Base-by-base conservation (phyloP, 1,140 invertebrate genomes). In the Drosophila navojoa region DNA sequence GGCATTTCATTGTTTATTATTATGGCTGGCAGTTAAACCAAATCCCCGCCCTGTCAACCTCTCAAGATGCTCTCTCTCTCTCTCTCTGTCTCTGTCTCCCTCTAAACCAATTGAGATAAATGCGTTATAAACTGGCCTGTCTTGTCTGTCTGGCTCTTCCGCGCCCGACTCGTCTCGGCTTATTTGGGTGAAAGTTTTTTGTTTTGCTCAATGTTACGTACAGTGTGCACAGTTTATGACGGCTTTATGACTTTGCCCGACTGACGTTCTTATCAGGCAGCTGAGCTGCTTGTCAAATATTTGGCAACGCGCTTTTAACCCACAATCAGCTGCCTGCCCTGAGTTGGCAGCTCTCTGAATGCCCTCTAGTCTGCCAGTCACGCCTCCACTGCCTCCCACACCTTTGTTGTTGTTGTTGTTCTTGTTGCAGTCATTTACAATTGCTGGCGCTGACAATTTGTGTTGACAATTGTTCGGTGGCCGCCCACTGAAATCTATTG, bases 1-100 rank as follows among this genome's bases (percentile, higher is more conserved):
- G 81, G 84, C 76, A 79, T 86, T 87, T 75, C 79, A 82, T 87
- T 87, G 84, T 87, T 87, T 79, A 78, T 71, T 66, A 87, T 87
- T 82, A 79, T 79, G 69, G 71, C 79, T 70, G 63, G 52, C 57
- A 40, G 55, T 49, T 58, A 38, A 52, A 13, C n/a, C 15, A 32
- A 10, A 5, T 25, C 66, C 44, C 22, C 5, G 19, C 54, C 19
- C 22, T 19, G 15, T 44, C 50, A 19, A 32, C 44, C 42, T 47
- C 25, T 22, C 2, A 22, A 22, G 19, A 22, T 22, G 19, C 19
- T 22, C 19, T 22, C 19, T 22, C n/a, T n/a, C n/a, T n/a, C n/a
- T n/a, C n/a, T n/a, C n/a, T n/a, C n/a, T n/a, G n/a, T n/a, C n/a
- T n/a, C n/a, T n/a, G n/a, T n/a, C n/a, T 22, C 29, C 42, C 19